Evolutionary conservation across 2,797 vertebrate species (phyloP), one percentile per base, ranked within the genome.

Genomic region (Muscicapa striata): DNA sequence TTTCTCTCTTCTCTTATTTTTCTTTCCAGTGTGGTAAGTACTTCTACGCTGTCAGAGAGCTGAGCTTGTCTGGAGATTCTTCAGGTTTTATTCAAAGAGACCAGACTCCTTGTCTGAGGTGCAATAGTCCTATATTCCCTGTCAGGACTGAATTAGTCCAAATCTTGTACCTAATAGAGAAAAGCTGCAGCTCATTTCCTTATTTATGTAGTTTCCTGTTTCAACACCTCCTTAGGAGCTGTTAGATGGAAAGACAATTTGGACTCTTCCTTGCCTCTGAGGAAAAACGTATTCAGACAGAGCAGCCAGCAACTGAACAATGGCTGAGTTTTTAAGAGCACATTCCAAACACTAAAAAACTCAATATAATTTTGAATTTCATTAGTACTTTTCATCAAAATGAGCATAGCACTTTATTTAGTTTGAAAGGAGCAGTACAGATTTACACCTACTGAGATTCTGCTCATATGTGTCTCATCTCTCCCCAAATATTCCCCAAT

Each of bases 161-260:
- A 41, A 52, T 82, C n/a, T 77, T 92, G 11, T 51, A 15, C 13
- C 38, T 87, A 91, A 78, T 12, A 88, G 49, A 87, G 40, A 73
- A 90, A 90, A 84, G 32, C 40, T 84, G 48, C 34, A 76, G 46
- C 61, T 95, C 43, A 84, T 92, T 91, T 95, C 26, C 64, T 89
- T 95, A 92, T 77, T 90, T 89, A 27, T 68, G 36, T 68, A 32
- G 34, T 45, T 93, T 57, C 48, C 30, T 55, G 23, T 75, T 93
- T 90, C 66, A 91, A 45, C 72, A 78, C 62, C 46, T 89, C 29
- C 69, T 64, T 48, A 66, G 57, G 54, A 93, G 36, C 72, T 91
- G 57, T 68, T 87, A 87, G 72, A 66, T 49, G 49, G 69, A 87
- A 92, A 91, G 15, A 45, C 5, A 92, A 41, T 93, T 93, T 87